Percentiles rank a stretch among this genome's conserved stretches.
Conservation (phyloP, 2,888 invertebrate genomes). For the Apamea crenata region DNA sequence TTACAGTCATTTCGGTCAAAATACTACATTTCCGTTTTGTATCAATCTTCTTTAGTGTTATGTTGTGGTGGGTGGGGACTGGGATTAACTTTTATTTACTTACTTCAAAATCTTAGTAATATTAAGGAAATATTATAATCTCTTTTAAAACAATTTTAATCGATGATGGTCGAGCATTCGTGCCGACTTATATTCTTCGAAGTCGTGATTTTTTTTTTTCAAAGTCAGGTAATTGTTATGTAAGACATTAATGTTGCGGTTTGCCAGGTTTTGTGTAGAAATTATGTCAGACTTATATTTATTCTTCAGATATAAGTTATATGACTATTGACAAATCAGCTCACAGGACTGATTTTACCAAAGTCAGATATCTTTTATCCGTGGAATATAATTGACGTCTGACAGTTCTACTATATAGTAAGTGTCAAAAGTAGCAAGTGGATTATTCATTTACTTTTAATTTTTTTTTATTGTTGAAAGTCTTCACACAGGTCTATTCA, state of each 20-base stretch:
- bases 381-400: too few relatives aligned
- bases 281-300: too few relatives aligned
- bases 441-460: background rate
- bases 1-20: slow-evolving; percentile 29
- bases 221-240: too few relatives aligned
- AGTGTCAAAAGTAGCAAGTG: background rate
- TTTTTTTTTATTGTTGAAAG: background rate
- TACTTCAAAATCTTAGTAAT: background rate
- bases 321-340: too few relatives aligned
- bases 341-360: too few relatives aligned
- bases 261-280: too few relatives aligned
- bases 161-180: background rate
- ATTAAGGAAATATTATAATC: background rate
- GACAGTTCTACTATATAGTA: too few relatives aligned
- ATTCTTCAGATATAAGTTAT: too few relatives aligned
- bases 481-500: background rate
- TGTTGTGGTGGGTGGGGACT: background rate
- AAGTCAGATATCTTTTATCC: too few relatives aligned
- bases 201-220: too few relatives aligned
- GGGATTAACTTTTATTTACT: background rate
- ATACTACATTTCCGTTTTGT: slow-evolving; percentile 31
- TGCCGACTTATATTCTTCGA: background rate
- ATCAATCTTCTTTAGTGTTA: slow-evolving; percentile 7
- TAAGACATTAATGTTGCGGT: too few relatives aligned
- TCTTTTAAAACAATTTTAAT: background rate